phyloP scores from a whole-genome alignment of 2,797 vertebrate genomes.

The Chelon auratus region DNA sequence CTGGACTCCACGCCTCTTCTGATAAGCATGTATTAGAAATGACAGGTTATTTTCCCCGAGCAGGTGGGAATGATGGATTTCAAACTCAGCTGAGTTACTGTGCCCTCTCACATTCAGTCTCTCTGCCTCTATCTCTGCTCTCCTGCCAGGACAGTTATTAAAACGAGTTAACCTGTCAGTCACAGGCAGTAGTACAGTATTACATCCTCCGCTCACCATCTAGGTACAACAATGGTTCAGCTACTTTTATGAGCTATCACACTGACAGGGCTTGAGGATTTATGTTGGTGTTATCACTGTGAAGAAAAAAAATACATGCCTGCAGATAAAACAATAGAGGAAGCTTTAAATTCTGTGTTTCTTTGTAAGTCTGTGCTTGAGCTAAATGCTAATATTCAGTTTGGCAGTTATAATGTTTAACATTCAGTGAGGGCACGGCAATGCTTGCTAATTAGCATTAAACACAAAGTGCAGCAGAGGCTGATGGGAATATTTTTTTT shows the following conservation, averaged over 20 bases:
- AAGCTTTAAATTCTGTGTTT: too few species aligned
- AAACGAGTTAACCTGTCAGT: conserved; percentile 43
- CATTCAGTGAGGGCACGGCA: background rate
- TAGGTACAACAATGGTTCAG: conserved; percentile 12
- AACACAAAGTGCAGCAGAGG: background rate
- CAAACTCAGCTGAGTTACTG: conserved; percentile 36
- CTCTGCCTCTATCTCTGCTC: conserved; percentile 12
- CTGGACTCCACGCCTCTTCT: background rate
- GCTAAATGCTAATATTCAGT: too few species aligned
- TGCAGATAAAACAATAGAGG: background rate
- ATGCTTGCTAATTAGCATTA: background rate
- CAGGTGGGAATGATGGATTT: conserved; percentile 36
- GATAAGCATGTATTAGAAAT: conserved; percentile 25
- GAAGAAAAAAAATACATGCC: too few species aligned
- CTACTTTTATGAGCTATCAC: conserved; percentile 32
- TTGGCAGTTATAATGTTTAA: background rate
- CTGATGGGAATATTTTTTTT: too few species aligned
- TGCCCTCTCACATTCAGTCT: conserved; percentile 34
- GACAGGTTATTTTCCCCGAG: conserved; percentile 41
- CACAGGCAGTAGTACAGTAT: conserved; percentile 30
- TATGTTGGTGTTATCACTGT: conserved; percentile 3
- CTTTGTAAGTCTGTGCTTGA: too few species aligned
- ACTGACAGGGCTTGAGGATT: conserved; percentile 1
- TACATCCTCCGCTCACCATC: background rate
- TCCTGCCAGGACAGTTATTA: conserved; percentile 48